These are phyloP conservation scores for Pipistrellus pygmaeus DNA, from an alignment of 2,797 vertebrate genomes.

Conservation along the genomic window DNA sequence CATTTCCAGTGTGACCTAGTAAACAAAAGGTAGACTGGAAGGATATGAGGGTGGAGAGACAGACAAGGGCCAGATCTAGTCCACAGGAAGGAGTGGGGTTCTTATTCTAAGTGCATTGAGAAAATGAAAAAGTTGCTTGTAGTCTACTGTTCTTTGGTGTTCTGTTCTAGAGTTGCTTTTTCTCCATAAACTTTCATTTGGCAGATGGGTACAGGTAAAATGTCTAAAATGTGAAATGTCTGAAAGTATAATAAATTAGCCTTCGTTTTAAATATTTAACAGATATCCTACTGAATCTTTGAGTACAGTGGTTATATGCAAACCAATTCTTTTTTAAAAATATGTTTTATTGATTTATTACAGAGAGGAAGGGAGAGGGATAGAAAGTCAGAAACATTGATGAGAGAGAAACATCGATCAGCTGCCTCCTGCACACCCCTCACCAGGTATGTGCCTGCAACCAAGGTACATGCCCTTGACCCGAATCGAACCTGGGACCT, in stretches of 20 bases:
- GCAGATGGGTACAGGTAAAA: not conserved
- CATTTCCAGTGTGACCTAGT: conserved; percentile 8
- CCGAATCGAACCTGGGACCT: no score
- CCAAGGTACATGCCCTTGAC: no score
- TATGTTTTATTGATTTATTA: no score
- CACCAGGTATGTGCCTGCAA: no score
- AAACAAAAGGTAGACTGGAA: conserved; percentile 39
- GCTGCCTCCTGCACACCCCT: no score
- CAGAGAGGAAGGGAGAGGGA: no score
- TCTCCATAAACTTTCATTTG: conserved; percentile 11
- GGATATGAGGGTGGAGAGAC: not conserved
- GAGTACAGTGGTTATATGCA: not conserved
- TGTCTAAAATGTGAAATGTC: not conserved
- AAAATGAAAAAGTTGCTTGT: not conserved
- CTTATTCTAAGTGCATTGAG: not conserved
- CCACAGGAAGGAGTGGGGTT: not conserved
- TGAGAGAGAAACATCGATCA: no score
- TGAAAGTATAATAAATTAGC: conserved; percentile 34
- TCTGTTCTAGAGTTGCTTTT: conserved; percentile 33
- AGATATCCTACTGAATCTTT: conserved; percentile 19
- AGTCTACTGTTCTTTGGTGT: not conserved
- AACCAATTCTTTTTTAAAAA: not conserved
- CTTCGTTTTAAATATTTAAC: conserved; percentile 34
- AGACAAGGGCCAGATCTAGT: not conserved
- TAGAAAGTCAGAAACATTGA: no score